Conservation (phyloP, 2,888 invertebrate species). For the Nesidiocoris tenuis region DNA sequence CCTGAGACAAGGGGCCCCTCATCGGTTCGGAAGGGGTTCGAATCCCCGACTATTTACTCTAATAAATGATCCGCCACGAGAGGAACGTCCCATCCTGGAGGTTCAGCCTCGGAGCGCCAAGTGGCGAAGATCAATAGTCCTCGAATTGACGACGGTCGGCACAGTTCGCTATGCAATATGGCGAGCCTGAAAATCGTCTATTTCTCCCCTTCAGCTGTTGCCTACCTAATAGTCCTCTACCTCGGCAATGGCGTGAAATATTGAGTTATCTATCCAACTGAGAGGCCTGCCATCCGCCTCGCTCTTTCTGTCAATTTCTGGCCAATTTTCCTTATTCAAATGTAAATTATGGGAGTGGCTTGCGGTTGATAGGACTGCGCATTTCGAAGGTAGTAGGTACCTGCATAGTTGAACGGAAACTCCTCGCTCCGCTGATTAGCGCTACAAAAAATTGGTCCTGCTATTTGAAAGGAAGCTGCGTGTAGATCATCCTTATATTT, state of each 20-base stretch:
- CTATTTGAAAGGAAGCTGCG: too few relatives aligned
- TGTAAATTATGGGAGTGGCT: constrained; percentile 30
- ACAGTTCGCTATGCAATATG: constrained; percentile 30
- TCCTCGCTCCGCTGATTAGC: too few relatives aligned
- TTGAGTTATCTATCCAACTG: constrained; percentile 40
- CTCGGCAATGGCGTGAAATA: constrained; percentile 32
- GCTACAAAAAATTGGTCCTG: too few relatives aligned
- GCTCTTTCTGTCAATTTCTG: too few relatives aligned
- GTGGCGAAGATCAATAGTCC: constrained; percentile 33
- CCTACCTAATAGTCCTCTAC: background rate
- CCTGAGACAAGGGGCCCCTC: background rate
- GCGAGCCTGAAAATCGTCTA: constrained; percentile 28
- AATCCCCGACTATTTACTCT: constrained; percentile 30
- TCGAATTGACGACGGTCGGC: constrained; percentile 24
- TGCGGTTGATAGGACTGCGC: too few relatives aligned
- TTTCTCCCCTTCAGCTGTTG: background rate
- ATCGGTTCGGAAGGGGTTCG: background rate
- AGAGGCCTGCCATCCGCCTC: constrained; percentile 4
- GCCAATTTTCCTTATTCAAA: constrained; percentile 18
- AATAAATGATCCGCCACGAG: constrained; percentile 29
- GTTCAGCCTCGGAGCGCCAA: background rate
- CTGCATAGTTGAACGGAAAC: too few relatives aligned
- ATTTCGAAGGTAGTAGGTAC: too few relatives aligned
- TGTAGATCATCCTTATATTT: too few relatives aligned
- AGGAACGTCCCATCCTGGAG: background rate